phyloP scores from a whole-genome alignment of 2,797 vertebrate genomes.

The Typhlichthys eigenmanni region DNA sequence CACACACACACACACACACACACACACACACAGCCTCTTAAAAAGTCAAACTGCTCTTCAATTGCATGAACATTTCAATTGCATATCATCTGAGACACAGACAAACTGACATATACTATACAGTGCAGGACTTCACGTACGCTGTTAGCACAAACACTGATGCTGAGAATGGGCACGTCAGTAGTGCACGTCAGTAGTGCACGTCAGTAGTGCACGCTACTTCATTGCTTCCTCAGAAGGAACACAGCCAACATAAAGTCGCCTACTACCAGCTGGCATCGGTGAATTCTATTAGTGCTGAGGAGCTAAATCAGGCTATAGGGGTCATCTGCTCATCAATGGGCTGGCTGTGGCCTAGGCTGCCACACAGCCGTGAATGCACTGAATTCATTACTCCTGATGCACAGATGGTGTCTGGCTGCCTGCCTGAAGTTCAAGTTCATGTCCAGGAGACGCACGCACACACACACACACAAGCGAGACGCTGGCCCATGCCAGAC shows the following conservation, averaged over 20 bases:
- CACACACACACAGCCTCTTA: slow-evolving; percentile 4
- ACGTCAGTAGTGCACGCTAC: slow-evolving; percentile 15
- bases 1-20: slow-evolving; percentile 9
- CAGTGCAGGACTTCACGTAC: background rate
- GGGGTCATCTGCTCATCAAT: slow-evolving; percentile 78
- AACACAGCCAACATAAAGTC: slow-evolving; percentile 51
- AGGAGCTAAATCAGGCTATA: slow-evolving; percentile 74
- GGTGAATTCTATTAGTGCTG: slow-evolving; percentile 76
- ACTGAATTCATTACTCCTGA: slow-evolving; percentile 77
- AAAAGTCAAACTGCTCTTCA: background rate
- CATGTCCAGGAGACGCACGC: slow-evolving; percentile 66
- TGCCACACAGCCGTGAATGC: slow-evolving; percentile 73
- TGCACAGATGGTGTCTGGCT: slow-evolving; percentile 78
- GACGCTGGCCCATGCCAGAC: slow-evolving; percentile 21
- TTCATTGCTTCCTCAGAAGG: slow-evolving; percentile 30
- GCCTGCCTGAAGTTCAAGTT: slow-evolving; percentile 80
- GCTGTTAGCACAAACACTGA: too few relatives aligned
- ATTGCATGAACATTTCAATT: background rate
- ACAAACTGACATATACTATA: background rate
- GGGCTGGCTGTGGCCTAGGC: slow-evolving; percentile 67
- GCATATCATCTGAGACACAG: background rate
- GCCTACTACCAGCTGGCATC: slow-evolving; percentile 68
- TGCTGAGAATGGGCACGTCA: background rate
- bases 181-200: slow-evolving; percentile 12
- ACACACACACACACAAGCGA: slow-evolving; percentile 46